These are phyloP conservation scores for Hecatera dysodea DNA, from an alignment of 2,888 invertebrate species.

Conservation along the genomic window DNA sequence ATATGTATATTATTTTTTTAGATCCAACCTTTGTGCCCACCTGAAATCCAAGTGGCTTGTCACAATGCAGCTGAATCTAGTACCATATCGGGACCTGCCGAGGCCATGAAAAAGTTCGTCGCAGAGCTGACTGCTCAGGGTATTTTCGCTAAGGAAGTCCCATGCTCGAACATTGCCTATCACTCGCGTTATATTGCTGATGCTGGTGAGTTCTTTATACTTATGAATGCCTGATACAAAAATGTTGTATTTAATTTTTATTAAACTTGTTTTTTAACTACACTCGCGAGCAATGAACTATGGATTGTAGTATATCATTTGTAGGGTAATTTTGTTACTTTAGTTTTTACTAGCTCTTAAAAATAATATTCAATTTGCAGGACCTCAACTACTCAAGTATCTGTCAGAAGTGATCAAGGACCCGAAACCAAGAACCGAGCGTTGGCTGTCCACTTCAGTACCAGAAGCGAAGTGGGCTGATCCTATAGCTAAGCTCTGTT, in stretches of 20 bases:
- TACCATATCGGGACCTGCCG: constrained; percentile 94
- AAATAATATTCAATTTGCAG: constrained; percentile 52
- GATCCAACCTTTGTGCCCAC: constrained; percentile 84
- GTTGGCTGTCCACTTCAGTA: constrained; percentile 96
- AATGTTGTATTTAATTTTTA: neutral
- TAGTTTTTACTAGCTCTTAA: neutral
- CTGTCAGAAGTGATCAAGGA: constrained; percentile 91
- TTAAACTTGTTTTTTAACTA: no score
- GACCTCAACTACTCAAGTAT: constrained; percentile 86
- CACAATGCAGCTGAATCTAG: constrained; percentile 95
- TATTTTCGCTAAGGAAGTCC: constrained; percentile 82
- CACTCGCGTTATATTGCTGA: constrained; percentile 95
- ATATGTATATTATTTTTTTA: constrained; percentile 48
- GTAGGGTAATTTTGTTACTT: no score
- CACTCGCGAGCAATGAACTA: no score
- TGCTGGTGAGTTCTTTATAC: constrained; percentile 80
- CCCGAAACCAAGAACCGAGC: constrained; percentile 91
- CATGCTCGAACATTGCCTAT: constrained; percentile 96
- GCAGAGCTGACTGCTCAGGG: constrained; percentile 78
- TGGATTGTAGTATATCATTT: no score
- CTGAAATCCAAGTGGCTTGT: constrained; percentile 93
- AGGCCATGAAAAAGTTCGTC: constrained; percentile 91
- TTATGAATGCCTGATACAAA: neutral
- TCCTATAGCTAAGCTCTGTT: constrained; percentile 86
- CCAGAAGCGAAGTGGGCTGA: constrained; percentile 83